phyloP scores from a whole-genome alignment of 2,797 vertebrate genomes.

The Mormyrus hasselquistii region DNA sequence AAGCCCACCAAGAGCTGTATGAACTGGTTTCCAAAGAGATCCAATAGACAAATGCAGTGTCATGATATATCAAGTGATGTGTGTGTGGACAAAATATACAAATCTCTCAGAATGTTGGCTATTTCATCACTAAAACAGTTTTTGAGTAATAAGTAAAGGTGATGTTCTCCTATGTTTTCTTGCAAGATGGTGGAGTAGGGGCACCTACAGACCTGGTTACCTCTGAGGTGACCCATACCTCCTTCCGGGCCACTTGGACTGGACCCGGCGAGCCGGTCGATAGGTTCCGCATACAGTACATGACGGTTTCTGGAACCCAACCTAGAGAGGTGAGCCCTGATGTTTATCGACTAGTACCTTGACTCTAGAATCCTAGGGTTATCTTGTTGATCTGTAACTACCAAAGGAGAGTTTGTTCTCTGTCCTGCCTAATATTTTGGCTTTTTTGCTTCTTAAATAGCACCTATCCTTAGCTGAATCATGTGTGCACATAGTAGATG shows the following conservation, averaged over 20 bases:
- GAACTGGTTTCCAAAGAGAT: background rate
- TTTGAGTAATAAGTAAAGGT: background rate
- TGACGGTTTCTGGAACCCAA: slow-evolving; percentile 68
- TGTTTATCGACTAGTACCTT: background rate
- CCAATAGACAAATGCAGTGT: background rate
- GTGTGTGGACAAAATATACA: background rate
- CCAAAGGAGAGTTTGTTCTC: background rate
- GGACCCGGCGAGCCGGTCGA: slow-evolving; percentile 80
- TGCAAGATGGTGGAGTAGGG: slow-evolving; percentile 61
- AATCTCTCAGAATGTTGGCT: background rate
- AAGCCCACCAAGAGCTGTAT: background rate
- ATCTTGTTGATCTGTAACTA: background rate
- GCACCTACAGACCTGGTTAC: slow-evolving; percentile 81
- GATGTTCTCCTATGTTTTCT: background rate
- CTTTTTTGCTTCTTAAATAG: background rate
- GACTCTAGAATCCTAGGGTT: background rate
- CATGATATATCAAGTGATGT: background rate
- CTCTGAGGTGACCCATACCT: slow-evolving; percentile 82
- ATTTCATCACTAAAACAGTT: background rate
- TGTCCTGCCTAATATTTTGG: background rate
- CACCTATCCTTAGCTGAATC: background rate
- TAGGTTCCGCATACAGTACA: slow-evolving; percentile 85
- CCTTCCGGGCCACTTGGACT: slow-evolving; percentile 84
- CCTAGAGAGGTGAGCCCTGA: slow-evolving; percentile 67
- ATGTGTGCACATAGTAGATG: background rate